Evolutionary conservation across 2,797 vertebrate species (phyloP).

Genomic region (Schizopygopsis malacanthus): DNA sequence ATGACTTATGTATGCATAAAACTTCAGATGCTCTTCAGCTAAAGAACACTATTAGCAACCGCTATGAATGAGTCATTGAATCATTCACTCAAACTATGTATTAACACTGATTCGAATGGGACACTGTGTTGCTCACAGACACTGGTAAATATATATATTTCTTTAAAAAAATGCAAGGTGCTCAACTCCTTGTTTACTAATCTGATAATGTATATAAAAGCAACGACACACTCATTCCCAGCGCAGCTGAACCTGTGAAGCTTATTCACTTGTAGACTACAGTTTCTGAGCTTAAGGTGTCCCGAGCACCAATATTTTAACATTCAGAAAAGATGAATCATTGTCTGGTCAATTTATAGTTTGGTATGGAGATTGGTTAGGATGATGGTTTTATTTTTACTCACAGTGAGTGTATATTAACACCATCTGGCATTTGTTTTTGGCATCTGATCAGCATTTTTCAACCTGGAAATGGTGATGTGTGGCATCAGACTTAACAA

Average conservation of each 20-base stretch:
- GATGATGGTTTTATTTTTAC: neutral
- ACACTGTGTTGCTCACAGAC: neutral
- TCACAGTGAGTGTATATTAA: neutral
- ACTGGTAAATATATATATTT: neutral
- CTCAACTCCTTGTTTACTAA: too few relatives aligned
- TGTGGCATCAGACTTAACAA: neutral
- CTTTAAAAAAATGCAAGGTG: neutral
- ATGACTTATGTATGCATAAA: neutral
- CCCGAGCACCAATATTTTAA: neutral
- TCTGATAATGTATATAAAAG: neutral
- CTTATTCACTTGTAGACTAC: neutral
- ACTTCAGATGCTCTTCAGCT: too few relatives aligned
- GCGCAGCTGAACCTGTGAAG: too few relatives aligned
- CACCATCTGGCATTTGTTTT: neutral
- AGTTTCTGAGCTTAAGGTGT: neutral
- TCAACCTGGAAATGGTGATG: too few relatives aligned
- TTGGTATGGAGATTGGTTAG: neutral
- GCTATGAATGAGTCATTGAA: neutral
- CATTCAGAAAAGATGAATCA: neutral
- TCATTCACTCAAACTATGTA: neutral
- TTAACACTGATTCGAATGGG: neutral
- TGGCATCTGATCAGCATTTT: neutral
- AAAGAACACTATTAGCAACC: neutral
- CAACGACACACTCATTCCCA: too few relatives aligned
- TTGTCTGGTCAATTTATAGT: neutral